Evolutionary conservation across 2,888 invertebrate genomes (phyloP).

Genomic region (Exocentrus adspersus): DNA sequence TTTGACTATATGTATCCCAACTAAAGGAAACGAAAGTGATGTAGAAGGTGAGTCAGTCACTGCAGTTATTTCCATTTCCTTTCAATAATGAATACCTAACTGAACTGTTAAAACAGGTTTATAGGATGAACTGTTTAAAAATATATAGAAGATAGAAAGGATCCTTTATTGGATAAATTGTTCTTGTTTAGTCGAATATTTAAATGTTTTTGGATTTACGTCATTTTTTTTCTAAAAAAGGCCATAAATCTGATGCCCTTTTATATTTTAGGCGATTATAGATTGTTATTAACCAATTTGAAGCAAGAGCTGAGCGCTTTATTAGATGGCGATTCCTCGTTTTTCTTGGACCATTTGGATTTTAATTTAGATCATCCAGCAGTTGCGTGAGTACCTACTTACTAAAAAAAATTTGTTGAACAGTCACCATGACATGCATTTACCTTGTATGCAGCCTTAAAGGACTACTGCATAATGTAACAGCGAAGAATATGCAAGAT

Average conservation of each 20-base stretch:
- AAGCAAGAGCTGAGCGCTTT: background rate
- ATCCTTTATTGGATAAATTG: too few species aligned
- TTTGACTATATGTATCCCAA: background rate
- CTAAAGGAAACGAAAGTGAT: background rate
- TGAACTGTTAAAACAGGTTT: too few species aligned
- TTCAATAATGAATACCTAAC: too few species aligned
- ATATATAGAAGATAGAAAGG: too few species aligned
- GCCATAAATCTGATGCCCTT: too few species aligned
- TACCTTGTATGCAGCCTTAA: slow-evolving; percentile 25
- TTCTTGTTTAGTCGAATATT: too few species aligned
- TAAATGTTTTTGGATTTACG: too few species aligned
- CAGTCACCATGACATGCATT: too few species aligned
- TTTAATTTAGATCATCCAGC: slow-evolving; percentile 11
- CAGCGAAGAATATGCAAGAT: slow-evolving; percentile 28
- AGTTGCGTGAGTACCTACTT: slow-evolving; percentile 19
- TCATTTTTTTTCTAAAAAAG: too few species aligned
- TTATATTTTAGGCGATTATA: background rate
- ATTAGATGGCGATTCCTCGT: background rate
- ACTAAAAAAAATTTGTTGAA: too few species aligned
- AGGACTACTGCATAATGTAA: slow-evolving; percentile 33
- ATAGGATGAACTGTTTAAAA: too few species aligned
- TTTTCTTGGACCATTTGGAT: slow-evolving; percentile 3
- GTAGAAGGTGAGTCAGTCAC: background rate
- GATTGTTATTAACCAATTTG: background rate
- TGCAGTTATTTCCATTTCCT: background rate